Evolutionary conservation across 2,113 vertebrate species (phyloP).

Genomic region (Ondatra zibethicus): DNA sequence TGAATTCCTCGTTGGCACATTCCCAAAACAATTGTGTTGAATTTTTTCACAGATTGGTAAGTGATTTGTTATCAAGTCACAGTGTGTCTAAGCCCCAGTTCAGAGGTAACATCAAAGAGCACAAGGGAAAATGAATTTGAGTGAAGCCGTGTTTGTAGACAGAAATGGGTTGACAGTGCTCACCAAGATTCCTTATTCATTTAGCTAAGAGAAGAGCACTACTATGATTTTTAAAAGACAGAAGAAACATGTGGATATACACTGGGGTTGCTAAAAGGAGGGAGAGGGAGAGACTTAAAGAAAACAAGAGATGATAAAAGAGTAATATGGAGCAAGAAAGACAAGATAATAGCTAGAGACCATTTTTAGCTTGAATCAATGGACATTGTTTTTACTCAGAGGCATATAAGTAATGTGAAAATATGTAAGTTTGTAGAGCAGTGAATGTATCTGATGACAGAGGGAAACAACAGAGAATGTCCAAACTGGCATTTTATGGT

Average conservation of each 20-base stretch:
- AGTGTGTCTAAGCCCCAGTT: background rate
- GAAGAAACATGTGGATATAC: background rate
- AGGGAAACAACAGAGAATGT: background rate
- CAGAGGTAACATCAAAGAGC: background rate
- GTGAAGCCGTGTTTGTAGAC: background rate
- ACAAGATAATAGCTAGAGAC: background rate
- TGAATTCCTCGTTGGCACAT: background rate
- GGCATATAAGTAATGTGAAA: background rate
- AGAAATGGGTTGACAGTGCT: background rate
- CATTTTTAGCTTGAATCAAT: background rate
- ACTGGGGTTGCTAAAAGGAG: background rate
- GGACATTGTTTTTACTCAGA: background rate
- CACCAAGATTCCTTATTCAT: background rate
- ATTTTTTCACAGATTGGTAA: background rate
- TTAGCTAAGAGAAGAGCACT: background rate
- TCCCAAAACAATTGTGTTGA: background rate
- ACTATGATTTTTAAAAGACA: background rate
- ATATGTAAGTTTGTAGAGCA: background rate
- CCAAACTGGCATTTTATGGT: background rate
- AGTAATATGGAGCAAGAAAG: background rate
- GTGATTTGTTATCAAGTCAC: background rate
- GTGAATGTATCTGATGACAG: background rate
- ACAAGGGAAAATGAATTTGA: background rate
- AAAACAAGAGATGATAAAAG: background rate
- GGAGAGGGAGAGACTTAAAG: background rate